phyloP scores from a whole-genome alignment of 1,140 invertebrate species.

The Habropoda laboriosa region DNA sequence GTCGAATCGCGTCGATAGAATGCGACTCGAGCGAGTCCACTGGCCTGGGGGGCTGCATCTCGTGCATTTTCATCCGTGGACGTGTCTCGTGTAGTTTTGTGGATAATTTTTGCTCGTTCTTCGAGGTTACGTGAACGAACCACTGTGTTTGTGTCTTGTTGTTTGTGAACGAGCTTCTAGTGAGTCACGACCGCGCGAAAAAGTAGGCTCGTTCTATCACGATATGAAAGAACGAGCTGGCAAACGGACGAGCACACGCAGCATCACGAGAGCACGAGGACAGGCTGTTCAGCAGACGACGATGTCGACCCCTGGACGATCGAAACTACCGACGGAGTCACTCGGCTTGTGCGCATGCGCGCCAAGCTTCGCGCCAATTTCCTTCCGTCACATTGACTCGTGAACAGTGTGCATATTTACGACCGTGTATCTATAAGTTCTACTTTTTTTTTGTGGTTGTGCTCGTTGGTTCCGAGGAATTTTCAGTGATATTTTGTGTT shows the following conservation, averaged over 20 bases:
- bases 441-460: background rate
- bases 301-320: slow-evolving; percentile 69
- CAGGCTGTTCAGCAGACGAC: slow-evolving; percentile 38
- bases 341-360: slow-evolving; percentile 54
- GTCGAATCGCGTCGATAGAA: background rate
- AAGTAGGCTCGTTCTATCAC: slow-evolving; percentile 20
- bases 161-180: too few species aligned
- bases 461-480: background rate
- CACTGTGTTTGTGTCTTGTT: background rate
- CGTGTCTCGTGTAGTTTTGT: background rate
- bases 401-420: too few species aligned
- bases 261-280: slow-evolving; percentile 62
- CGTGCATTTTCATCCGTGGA: slow-evolving; percentile 9
- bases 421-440: background rate
- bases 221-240: slow-evolving; percentile 7
- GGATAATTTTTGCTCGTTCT: background rate
- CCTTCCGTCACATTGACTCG: slow-evolving; percentile 30
- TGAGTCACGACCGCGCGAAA: too few species aligned
- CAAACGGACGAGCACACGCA: slow-evolving; percentile 22
- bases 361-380: slow-evolving; percentile 56
- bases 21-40: slow-evolving; percentile 26
- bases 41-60: slow-evolving; percentile 7
- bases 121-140: background rate
- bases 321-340: slow-evolving; percentile 68
- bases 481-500: too few species aligned